Evolutionary conservation across 2,888 invertebrate species (phyloP), one percentile per base, ranked within the genome.

Genomic region (Chloroclysta siterata): DNA sequence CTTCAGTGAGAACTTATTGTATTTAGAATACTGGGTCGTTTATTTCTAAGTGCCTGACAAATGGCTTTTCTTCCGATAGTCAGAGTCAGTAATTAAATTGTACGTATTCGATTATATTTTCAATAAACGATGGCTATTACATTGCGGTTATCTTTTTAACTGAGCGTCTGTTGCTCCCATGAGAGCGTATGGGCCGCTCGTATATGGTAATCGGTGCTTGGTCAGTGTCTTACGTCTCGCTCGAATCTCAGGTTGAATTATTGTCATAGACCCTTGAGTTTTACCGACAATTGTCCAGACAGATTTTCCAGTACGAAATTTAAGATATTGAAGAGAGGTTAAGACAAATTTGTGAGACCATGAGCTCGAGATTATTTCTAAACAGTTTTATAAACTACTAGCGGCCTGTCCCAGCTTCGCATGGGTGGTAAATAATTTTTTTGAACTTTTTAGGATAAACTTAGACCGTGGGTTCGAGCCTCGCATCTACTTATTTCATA

Each of bases 131-230:
- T 72, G 70, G 71, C 69, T 72, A 80, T 81, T 82, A 80, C 76
- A 75, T 75, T 69, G 74, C 74, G 72, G 77, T 77, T 81, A 79
- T 80, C 77, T 79, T 73, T 78, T 78, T 78, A 79, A 78, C 76
- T 80, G 80, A 79, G 78, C 79, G 81, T 22, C 22, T 22, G 75
- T 73, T 79, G 80, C 81, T 76, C 72, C 71, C 62, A 48, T 62
- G 56, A 62, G 48, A 62, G 69, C 64, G 69, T 52, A 63, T 55
- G 44, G 41, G 58, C 70, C 71, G 67, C 71, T 75, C 82, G 74
- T 83, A 83, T 83, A 84, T 79, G 83, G 84, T 75, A 77, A 77
- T 78, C 72, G 77, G 71, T 72, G 72, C 75, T 83, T 83, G 80
- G 76, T 82, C 80, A 79, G 76, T 79, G 82, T 84, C 84, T 75